phyloP scores from a whole-genome alignment of 2,797 vertebrate species.

The Kryptopterus vitreolus region DNA sequence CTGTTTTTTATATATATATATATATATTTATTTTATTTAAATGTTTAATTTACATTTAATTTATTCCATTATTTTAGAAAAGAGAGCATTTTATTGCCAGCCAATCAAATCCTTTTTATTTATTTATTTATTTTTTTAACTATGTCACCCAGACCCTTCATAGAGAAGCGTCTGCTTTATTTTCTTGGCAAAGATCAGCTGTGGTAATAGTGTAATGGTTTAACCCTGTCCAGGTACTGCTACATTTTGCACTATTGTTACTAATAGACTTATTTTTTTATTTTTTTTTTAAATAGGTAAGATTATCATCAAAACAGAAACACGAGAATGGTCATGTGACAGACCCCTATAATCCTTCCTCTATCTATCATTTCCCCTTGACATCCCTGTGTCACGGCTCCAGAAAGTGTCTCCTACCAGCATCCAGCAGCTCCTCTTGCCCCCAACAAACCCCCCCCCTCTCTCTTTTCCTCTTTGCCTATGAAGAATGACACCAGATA shows the following conservation, averaged over 20 bases:
- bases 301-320: constrained; percentile 53
- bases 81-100: background rate
- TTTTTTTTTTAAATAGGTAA: constrained; percentile 35
- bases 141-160: too few relatives aligned
- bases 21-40: too few relatives aligned
- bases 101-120: background rate
- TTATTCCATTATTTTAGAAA: background rate
- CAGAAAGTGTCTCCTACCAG: constrained; percentile 50
- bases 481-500: constrained; percentile 56
- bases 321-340: constrained; percentile 50
- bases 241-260: constrained; percentile 11
- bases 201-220: background rate
- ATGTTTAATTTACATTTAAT: background rate
- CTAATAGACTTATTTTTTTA: background rate
- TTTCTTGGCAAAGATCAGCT: background rate
- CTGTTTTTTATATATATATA: too few relatives aligned
- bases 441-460: too few relatives aligned
- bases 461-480: constrained; percentile 28
- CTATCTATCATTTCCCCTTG: constrained; percentile 22
- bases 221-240: background rate
- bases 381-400: constrained; percentile 31
- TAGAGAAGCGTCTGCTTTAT: too few relatives aligned
- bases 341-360: constrained; percentile 21
- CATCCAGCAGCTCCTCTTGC: constrained; percentile 50
- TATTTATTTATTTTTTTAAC: too few relatives aligned